A percentile compares a stretch with the other conserved stretches of the same genome.
phyloP scores from a whole-genome alignment of 2,113 vertebrate genomes.

The Jacana jacana region DNA sequence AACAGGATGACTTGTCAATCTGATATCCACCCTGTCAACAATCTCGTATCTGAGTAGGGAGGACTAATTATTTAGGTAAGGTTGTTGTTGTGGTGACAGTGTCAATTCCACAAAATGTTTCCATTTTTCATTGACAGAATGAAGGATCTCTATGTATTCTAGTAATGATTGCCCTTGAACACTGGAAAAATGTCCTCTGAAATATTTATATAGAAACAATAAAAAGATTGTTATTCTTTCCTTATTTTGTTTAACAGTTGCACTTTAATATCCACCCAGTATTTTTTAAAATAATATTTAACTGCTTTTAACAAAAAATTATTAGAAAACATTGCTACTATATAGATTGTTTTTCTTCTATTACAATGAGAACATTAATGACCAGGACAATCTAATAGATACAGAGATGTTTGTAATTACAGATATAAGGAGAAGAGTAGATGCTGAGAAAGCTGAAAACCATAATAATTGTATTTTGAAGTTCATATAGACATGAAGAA shows the following conservation, averaged over 20 bases:
- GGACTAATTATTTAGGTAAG: not conserved
- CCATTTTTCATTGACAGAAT: constrained; percentile 34
- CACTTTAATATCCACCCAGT: not conserved
- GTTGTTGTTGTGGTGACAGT: not conserved
- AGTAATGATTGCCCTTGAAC: constrained; percentile 10
- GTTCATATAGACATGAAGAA: not conserved
- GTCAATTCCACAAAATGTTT: not conserved
- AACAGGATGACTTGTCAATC: not conserved
- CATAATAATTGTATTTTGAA: constrained; percentile 21
- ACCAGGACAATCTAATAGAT: constrained; percentile 3
- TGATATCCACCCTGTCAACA: not conserved
- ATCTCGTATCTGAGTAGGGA: not conserved
- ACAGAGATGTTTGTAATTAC: constrained; percentile 30
- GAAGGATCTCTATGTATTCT: not conserved
- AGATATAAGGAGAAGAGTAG: constrained; percentile 19
- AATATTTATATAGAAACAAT: not conserved
- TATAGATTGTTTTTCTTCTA: constrained; percentile 6
- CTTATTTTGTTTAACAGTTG: not conserved
- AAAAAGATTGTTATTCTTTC: not conserved
- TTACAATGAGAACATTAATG: constrained; percentile 34
- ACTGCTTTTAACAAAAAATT: constrained; percentile 16
- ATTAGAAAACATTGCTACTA: constrained; percentile 2
- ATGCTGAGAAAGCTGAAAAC: constrained; percentile 9
- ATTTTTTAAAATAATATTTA: constrained; percentile 5
- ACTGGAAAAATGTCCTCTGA: not conserved